Percentiles rank a stretch among this genome's conserved stretches.
These are phyloP conservation scores for Enteromius anoplus DNA, from an alignment of 2,797 vertebrate species.

Conservation along the genomic window DNA sequence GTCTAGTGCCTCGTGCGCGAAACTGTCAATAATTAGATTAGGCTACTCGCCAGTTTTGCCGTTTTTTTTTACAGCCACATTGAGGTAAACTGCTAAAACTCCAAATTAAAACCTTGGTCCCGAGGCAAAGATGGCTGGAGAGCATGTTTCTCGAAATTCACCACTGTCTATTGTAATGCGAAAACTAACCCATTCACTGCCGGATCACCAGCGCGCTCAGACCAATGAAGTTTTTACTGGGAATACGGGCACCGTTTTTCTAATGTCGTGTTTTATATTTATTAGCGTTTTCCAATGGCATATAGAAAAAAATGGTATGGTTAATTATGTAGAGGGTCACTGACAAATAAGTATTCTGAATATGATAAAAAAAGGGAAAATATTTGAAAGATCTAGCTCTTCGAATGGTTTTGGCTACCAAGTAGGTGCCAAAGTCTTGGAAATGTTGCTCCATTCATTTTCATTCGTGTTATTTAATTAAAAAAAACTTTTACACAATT, in stretches of 20 bases:
- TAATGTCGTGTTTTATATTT: background rate
- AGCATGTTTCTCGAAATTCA: conserved; percentile 27
- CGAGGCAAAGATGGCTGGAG: conserved; percentile 30
- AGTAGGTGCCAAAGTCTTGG: background rate
- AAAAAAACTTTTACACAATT: no score
- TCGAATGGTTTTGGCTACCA: background rate
- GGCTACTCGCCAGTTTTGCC: background rate
- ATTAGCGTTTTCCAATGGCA: background rate
- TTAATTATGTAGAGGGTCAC: background rate
- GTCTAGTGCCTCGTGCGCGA: no score
- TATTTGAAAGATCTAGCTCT: background rate
- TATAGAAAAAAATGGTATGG: background rate
- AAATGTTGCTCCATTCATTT: background rate
- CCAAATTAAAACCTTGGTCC: background rate
- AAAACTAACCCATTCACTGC: conserved; percentile 56
- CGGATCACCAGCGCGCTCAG: conserved; percentile 1
- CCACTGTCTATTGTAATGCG: conserved; percentile 49
- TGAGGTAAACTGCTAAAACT: background rate
- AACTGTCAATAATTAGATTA: background rate
- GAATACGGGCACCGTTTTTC: background rate
- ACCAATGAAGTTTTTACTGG: background rate
- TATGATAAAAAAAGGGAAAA: background rate
- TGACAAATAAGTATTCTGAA: background rate
- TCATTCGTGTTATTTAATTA: background rate
- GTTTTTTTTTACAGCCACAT: background rate